Conservation (phyloP, 1,140 invertebrate species). For the Metaphire vulgaris region DNA sequence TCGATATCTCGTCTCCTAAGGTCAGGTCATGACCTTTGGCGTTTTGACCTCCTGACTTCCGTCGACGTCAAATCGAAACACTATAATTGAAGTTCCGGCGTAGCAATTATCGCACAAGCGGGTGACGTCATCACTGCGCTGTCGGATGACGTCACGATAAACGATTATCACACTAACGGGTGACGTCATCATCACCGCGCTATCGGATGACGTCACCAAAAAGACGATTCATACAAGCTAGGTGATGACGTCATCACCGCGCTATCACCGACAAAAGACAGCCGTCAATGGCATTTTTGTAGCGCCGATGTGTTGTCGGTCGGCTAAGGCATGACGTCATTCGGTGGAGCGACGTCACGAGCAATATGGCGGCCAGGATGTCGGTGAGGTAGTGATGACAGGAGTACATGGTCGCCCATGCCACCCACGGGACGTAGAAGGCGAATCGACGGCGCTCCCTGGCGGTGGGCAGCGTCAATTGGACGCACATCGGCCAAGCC, state of each 20-base stretch:
- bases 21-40: too few species aligned
- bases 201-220: too few species aligned
- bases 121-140: too few species aligned
- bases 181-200: too few species aligned
- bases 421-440: constrained; percentile 27
- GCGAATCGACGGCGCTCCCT: constrained; percentile 12
- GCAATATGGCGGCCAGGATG: constrained; percentile 8
- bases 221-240: too few species aligned
- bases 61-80: too few species aligned
- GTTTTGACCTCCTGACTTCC: too few species aligned
- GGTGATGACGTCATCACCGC: not conserved
- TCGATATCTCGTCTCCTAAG: too few species aligned
- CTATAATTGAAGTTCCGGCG: too few species aligned
- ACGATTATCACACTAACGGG: too few species aligned
- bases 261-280: not conserved
- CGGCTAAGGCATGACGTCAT: not conserved
- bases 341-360: constrained; percentile 6
- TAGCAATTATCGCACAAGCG: too few species aligned
- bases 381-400: constrained; percentile 31
- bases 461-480: not conserved
- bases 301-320: not conserved
- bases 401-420: constrained; percentile 30
- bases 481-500: constrained; percentile 25
- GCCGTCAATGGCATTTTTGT: not conserved
- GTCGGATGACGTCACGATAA: too few species aligned